These are phyloP conservation scores for Drosophila nigromelanica DNA, from an alignment of 1,140 invertebrate species.

Conservation along the genomic window DNA sequence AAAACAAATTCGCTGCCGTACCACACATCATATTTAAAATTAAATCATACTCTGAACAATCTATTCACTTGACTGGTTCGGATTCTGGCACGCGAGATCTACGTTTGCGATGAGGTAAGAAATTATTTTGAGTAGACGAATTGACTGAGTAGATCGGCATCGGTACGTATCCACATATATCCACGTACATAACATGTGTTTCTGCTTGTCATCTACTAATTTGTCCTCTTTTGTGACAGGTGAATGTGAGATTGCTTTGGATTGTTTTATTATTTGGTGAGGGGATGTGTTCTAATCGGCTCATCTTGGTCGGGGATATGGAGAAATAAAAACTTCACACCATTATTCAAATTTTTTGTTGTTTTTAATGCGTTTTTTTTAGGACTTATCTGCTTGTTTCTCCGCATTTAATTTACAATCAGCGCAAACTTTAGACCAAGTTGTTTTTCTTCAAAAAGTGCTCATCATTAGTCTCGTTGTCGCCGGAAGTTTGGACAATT, in stretches of 20 bases:
- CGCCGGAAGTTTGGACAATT: conserved; percentile 40
- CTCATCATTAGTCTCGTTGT: conserved; percentile 35
- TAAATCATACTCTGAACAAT: conserved; percentile 36
- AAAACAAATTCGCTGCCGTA: conserved; percentile 11
- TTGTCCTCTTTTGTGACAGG: conserved; percentile 18
- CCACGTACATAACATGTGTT: conserved; percentile 12
- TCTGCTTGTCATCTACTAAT: conserved; percentile 10
- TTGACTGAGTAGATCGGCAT: conserved; percentile 10
- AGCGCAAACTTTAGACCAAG: conserved; percentile 10
- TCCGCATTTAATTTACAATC: conserved; percentile 47
- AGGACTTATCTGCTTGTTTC: conserved; percentile 18
- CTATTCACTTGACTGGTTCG: conserved; percentile 25
- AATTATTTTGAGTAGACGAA: conserved; percentile 31
- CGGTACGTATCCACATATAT: conserved; percentile 1
- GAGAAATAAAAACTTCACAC: conserved; percentile 13
- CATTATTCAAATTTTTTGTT: conserved; percentile 24
- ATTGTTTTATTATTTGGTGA: conserved; percentile 10
- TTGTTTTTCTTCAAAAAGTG: background rate
- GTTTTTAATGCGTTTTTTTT: conserved; percentile 14
- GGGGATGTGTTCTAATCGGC: background rate
- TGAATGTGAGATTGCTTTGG: conserved; percentile 8
- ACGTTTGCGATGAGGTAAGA: conserved; percentile 48
- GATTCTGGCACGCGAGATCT: conserved; percentile 47
- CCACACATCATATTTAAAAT: conserved; percentile 41
- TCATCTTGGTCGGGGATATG: background rate